These are phyloP conservation scores for Myopa testacea DNA, from an alignment of 2,888 invertebrate species.

Conservation along the genomic window DNA sequence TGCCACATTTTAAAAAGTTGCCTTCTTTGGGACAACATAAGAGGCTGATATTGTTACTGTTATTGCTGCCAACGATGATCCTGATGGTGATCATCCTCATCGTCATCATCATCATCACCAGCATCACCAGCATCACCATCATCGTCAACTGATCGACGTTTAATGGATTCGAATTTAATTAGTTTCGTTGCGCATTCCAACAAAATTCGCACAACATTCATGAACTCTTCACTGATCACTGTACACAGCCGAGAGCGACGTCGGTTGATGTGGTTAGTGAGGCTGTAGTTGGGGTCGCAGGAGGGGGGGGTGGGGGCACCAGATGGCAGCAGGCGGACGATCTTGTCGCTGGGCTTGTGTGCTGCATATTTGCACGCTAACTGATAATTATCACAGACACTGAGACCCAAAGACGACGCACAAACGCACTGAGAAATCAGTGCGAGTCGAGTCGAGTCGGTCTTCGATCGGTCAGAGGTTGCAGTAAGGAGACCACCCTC, in stretches of 20 bases:
- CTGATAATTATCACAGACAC: conserved; percentile 62
- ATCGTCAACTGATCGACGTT: conserved; percentile 36
- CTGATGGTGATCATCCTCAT: neutral
- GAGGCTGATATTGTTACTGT: neutral
- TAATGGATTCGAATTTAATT: conserved; percentile 39
- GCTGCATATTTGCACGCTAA: conserved; percentile 66
- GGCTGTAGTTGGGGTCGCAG: neutral
- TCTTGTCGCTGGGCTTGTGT: neutral
- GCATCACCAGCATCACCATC: neutral
- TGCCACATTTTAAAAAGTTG: conserved; percentile 17
- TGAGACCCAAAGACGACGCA: conserved; percentile 20
- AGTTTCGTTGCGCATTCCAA: conserved; percentile 50
- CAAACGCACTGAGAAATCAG: conserved; percentile 2
- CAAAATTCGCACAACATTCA: neutral
- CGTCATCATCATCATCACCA: neutral
- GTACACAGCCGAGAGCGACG: no score
- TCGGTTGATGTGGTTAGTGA: neutral
- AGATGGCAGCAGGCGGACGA: conserved; percentile 44
- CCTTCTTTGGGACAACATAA: neutral
- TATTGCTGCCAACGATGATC: neutral
- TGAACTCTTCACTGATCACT: neutral
- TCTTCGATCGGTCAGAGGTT: conserved; percentile 65
- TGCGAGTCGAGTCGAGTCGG: conserved; percentile 4
- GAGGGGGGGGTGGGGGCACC: neutral
- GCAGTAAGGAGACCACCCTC: conserved; percentile 44